A percentile compares a stretch with the other conserved stretches of the same genome.
phyloP scores from a whole-genome alignment of 2,797 vertebrate genomes.

The Pterois miles region DNA sequence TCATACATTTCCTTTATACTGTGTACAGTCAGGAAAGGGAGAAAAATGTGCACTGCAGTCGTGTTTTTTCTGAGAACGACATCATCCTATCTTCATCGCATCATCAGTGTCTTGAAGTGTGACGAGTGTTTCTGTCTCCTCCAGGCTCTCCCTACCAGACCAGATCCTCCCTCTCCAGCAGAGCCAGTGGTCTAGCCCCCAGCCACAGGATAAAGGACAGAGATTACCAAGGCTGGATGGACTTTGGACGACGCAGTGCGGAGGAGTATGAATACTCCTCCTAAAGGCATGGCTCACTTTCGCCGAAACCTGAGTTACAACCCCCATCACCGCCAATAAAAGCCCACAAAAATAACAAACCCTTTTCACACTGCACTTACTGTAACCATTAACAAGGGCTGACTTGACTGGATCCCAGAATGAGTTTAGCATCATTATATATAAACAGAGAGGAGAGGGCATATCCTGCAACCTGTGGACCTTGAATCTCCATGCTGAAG shows the following conservation, averaged over 20 bases:
- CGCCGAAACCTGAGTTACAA: constrained; percentile 2
- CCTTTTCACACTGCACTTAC: constrained; percentile 61
- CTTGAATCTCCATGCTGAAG: not conserved
- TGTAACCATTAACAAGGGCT: constrained; percentile 34
- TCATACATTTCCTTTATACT: not conserved
- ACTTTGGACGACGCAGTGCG: constrained; percentile 94
- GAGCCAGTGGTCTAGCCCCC: constrained; percentile 83
- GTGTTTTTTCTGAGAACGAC: not conserved
- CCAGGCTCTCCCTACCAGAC: constrained; percentile 63
- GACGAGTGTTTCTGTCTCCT: not conserved
- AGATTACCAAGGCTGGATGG: constrained; percentile 98
- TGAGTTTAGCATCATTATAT: constrained; percentile 1
- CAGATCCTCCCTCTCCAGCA: constrained; percentile 85
- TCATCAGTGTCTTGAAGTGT: not conserved
- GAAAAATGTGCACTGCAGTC: not conserved
- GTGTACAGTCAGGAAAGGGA: not conserved
- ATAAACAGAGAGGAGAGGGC: not conserved
- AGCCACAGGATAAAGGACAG: constrained; percentile 94
- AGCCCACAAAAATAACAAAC: constrained; percentile 22
- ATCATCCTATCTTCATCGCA: not conserved
- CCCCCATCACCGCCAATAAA: constrained; percentile 35
- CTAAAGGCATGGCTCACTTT: constrained; percentile 68
- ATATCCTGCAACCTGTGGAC: not conserved
- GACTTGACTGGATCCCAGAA: constrained; percentile 9
- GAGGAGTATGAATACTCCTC: constrained; percentile 94